phyloP scores from a whole-genome alignment of 2,888 invertebrate genomes.

The Chouioia cunea region DNA sequence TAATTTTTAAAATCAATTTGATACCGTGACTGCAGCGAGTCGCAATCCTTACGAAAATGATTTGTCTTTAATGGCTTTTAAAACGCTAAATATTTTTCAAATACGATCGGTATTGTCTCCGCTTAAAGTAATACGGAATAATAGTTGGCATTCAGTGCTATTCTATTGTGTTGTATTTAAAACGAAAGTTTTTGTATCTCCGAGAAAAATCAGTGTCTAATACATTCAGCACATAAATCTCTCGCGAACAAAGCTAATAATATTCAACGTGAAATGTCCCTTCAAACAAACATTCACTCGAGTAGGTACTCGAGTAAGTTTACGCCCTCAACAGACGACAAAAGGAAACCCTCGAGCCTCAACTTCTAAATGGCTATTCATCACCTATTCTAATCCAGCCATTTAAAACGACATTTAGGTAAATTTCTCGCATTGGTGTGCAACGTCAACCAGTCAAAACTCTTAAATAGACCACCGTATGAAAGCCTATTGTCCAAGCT shows the following conservation, averaged over 20 bases:
- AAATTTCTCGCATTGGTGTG: constrained; percentile 31
- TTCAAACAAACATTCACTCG: not conserved
- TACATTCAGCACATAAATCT: not conserved
- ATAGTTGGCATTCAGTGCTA: too few species aligned
- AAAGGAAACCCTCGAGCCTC: not conserved
- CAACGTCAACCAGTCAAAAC: constrained; percentile 21
- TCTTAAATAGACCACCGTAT: not conserved
- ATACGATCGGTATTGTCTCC: too few species aligned
- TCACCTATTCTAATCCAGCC: constrained; percentile 2
- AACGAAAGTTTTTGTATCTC: too few species aligned
- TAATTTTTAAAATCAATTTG: too few species aligned
- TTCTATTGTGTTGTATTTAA: too few species aligned
- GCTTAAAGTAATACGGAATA: too few species aligned
- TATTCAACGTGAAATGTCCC: not conserved
- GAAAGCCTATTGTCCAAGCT: constrained; percentile 8
- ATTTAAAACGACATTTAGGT: constrained; percentile 22
- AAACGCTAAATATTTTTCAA: too few species aligned
- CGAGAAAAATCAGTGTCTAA: not conserved
- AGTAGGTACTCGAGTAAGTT: constrained; percentile 14
- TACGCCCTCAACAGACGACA: constrained; percentile 11
- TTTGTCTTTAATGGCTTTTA: too few species aligned
- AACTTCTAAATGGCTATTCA: constrained; percentile 19
- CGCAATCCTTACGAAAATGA: too few species aligned
- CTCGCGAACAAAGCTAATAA: too few species aligned
- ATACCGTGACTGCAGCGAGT: too few species aligned